Conservation (phyloP, 2,113 vertebrate species). For the Gobio gobio region DNA sequence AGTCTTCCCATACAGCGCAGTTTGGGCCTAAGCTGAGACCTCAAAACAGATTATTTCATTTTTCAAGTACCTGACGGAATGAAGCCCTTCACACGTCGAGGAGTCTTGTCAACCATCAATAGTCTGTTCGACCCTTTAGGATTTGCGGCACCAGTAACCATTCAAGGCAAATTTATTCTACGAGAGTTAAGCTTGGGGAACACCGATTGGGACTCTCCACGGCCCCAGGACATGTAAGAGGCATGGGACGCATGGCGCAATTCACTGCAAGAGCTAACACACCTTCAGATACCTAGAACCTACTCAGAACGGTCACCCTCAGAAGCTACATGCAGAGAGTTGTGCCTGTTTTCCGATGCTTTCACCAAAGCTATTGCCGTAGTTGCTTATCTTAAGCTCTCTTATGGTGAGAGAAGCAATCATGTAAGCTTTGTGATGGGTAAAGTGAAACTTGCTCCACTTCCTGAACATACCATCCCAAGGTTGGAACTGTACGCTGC, state of each 20-base stretch:
- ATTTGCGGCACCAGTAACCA: neutral
- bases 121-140: neutral
- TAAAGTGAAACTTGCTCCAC: constrained; percentile 5
- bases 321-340: neutral
- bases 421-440: neutral
- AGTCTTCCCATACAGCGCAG: too few species aligned
- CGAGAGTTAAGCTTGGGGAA: neutral
- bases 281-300: neutral
- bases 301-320: neutral
- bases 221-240: neutral
- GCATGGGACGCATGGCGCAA: neutral
- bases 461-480: constrained; percentile 1
- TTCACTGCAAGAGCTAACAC: neutral
- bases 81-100: neutral
- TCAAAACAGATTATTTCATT: too few species aligned
- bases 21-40: too few species aligned
- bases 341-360: neutral
- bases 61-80: too few species aligned
- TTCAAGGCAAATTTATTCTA: neutral
- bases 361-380: neutral
- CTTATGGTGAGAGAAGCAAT: neutral
- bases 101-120: neutral
- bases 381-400: neutral
- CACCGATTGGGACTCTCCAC: constrained; percentile 4
- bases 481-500: neutral